A percentile compares a stretch with the other conserved stretches of the same genome.
Evolutionary conservation across 1,140 invertebrate genomes (phyloP).

Genomic region (Adoxophyes honmai): DNA sequence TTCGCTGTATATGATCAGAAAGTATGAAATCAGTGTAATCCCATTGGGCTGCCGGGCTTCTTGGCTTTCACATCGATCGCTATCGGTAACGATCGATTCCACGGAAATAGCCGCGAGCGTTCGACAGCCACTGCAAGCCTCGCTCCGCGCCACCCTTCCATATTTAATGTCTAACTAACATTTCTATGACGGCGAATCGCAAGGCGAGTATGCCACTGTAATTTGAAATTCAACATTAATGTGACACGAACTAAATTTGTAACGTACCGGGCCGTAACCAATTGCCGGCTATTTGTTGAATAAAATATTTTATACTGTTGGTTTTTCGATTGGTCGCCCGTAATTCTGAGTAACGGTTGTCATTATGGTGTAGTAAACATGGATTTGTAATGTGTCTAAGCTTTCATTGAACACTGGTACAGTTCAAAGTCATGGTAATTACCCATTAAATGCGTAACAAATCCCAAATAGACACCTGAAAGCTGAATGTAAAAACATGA

Average conservation of each 20-base stretch:
- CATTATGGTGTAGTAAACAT: too few relatives aligned
- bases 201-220: conserved; percentile 26
- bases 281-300: conserved; percentile 4
- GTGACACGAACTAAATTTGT: conserved; percentile 25
- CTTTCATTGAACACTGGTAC: too few relatives aligned
- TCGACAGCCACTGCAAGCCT: conserved; percentile 44
- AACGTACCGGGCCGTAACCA: background rate
- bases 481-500: too few relatives aligned
- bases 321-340: conserved; percentile 11
- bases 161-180: conserved; percentile 65
- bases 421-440: too few relatives aligned
- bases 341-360: background rate
- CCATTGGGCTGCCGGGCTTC: conserved; percentile 10
- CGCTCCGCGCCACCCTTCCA: conserved; percentile 45
- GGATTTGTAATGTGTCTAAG: too few relatives aligned
- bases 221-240: conserved; percentile 56
- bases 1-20: too few relatives aligned
- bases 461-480: too few relatives aligned
- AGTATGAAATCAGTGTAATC: too few relatives aligned
- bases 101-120: conserved; percentile 54
- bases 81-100: conserved; percentile 47
- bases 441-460: too few relatives aligned
- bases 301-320: conserved; percentile 7
- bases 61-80: conserved; percentile 24
- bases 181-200: conserved; percentile 50